Evolutionary conservation across 2,888 invertebrate genomes (phyloP).

Genomic region (Apodemia hepburni): DNA sequence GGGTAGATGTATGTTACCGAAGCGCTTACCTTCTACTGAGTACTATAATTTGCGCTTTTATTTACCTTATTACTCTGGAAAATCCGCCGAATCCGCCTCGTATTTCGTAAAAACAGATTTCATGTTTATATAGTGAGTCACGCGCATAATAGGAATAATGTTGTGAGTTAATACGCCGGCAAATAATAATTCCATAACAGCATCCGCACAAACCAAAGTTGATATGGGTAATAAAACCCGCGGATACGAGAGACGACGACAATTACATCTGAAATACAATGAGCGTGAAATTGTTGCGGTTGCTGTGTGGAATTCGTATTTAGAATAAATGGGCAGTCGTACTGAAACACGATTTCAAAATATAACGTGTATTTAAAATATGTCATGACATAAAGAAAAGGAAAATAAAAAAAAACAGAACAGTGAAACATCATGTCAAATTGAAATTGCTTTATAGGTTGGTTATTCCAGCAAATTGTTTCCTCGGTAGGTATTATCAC

Average conservation of each 20-base stretch:
- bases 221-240: slow-evolving; percentile 73
- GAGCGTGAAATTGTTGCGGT: slow-evolving; percentile 40
- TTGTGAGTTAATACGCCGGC: slow-evolving; percentile 38
- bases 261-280: slow-evolving; percentile 61
- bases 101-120: neutral
- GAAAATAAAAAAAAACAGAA: no score
- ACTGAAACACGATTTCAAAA: slow-evolving; percentile 2
- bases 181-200: slow-evolving; percentile 38
- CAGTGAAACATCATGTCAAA: no score
- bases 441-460: no score
- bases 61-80: no score
- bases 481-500: no score
- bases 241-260: slow-evolving; percentile 57
- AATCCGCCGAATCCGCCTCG: neutral
- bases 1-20: no score
- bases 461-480: no score
- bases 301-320: neutral
- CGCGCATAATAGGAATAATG: slow-evolving; percentile 30
- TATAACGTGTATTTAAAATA: no score
- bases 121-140: slow-evolving; percentile 12
- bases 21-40: no score
- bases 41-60: no score
- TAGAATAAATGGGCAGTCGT: neutral
- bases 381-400: no score
- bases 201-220: slow-evolving; percentile 50